Base-by-base conservation (phyloP, 2,113 vertebrate species). In the Corythornis vintsioides region DNA sequence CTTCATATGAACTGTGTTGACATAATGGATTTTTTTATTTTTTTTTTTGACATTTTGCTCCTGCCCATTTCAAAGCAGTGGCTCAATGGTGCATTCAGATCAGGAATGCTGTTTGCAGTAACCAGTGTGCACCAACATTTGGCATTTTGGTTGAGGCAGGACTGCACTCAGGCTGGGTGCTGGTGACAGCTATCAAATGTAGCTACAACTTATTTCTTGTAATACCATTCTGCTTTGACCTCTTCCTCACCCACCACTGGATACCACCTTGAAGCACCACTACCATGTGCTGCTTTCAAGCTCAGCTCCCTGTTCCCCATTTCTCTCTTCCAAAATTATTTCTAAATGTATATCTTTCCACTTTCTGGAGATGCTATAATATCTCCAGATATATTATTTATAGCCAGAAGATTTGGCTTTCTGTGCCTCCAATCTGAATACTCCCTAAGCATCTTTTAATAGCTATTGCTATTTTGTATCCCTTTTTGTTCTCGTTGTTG, bases 31-130 rank as follows among this genome's bases (percentile, higher is more conserved):
- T 7, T 25, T 7, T 24, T 40, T n/a, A n/a, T n/a, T 65, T 6
- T 7, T 25, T 7, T 24, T 47, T 65, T 56, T 45, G 0, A 52
- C 59, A 33, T 72, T 79, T 53, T 70, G 31, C 40, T 50, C 65
- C 75, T 12, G 0, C 14, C 16, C 35, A 14, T 76, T 60, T 90
- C 64, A 70, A 48, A 83, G 59, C 40, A 48, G 80, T 13, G 12
- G 26, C 61, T 48, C 26, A 60, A 33, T 0, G 1, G 24, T 2
- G 15, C 1, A 0, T 38, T 59, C 47, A 29, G 80, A 4, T n/a
- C 57, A n/a, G 60, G 20, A 45, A 16, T 4, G 8, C 2, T 57
- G 15, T 33, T 9, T 19, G 42, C 61, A 67, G 43, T 11, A 43
- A 14, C 64, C 15, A 21, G 15, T 35, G 18, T 10, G 13, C 69